These are phyloP conservation scores for Zaprionus africanus DNA, from an alignment of 1,140 invertebrate genomes.

Conservation along the genomic window DNA sequence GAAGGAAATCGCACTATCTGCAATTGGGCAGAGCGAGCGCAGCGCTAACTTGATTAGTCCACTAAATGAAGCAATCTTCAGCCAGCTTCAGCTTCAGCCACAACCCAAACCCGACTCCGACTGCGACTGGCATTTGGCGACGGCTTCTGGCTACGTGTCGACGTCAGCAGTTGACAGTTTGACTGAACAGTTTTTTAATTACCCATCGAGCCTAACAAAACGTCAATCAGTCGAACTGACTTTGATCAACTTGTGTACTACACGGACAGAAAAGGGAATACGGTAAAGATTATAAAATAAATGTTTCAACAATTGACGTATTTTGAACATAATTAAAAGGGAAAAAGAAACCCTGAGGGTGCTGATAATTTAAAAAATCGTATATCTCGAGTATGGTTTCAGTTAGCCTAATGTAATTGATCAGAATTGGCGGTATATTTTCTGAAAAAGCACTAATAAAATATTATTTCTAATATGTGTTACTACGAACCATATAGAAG, in stretches of 20 bases:
- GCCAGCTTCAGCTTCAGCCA: background rate
- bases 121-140: constrained; percentile 19
- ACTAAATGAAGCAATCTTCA: constrained; percentile 19
- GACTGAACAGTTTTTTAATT: constrained; percentile 76
- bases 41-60: constrained; percentile 78
- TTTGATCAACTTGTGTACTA: constrained; percentile 17
- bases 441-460: background rate
- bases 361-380: background rate
- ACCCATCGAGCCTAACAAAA: constrained; percentile 53
- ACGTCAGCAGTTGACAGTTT: constrained; percentile 78
- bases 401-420: background rate
- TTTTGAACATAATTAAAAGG: too few species aligned
- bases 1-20: constrained; percentile 61
- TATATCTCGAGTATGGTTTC: background rate
- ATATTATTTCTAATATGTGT: background rate
- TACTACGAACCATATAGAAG: too few species aligned
- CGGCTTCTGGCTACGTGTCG: constrained; percentile 29
- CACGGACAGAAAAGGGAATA: constrained; percentile 3
- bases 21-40: constrained; percentile 66
- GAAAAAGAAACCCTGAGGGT: background rate
- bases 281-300: background rate
- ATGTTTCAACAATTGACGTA: too few species aligned
- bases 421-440: background rate
- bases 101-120: background rate
- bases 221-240: constrained; percentile 64